Percentiles rank a stretch among this genome's conserved stretches.
Conservation (phyloP, 2,797 vertebrate species). For the Notolepis coatsorum region DNA sequence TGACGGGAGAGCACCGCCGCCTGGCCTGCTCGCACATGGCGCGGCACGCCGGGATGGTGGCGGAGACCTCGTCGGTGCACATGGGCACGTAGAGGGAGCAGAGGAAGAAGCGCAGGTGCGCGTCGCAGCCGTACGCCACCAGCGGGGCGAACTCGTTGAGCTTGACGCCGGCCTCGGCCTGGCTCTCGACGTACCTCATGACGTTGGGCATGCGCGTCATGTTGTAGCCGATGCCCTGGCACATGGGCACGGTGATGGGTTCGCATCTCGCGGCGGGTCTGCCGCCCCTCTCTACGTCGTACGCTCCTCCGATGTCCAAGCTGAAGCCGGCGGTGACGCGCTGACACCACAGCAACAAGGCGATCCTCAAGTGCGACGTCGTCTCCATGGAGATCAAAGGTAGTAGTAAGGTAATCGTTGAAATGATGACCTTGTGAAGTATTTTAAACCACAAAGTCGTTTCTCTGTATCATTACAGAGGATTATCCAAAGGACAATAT, state of each 20-base stretch:
- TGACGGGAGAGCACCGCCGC: conserved; percentile 87
- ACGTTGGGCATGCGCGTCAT: conserved; percentile 91
- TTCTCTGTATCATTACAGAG: too few relatives aligned
- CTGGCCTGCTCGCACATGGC: conserved; percentile 92
- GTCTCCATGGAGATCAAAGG: conserved; percentile 60
- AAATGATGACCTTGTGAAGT: too few relatives aligned
- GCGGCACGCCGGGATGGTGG: conserved; percentile 89
- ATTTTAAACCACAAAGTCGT: too few relatives aligned
- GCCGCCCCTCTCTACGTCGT: conserved; percentile 82
- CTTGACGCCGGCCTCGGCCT: conserved; percentile 86
- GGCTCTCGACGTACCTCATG: conserved; percentile 87
- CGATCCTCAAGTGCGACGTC: conserved; percentile 55
- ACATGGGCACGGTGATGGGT: conserved; percentile 88
- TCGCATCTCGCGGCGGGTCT: conserved; percentile 86
- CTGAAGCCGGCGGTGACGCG: conserved; percentile 65
- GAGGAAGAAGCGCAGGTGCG: conserved; percentile 89
- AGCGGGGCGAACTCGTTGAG: conserved; percentile 88
- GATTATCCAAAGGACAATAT: too few relatives aligned
- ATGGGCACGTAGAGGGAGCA: conserved; percentile 91
- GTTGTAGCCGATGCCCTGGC: conserved; percentile 91
- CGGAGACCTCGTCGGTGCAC: conserved; percentile 89
- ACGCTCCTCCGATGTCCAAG: conserved; percentile 80
- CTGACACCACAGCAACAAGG: conserved; percentile 76
- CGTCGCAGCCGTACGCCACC: conserved; percentile 89
- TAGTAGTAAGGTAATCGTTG: too few relatives aligned